These are phyloP conservation scores for Eclectus roratus DNA, from an alignment of 2,113 vertebrate genomes.

Conservation along the genomic window DNA sequence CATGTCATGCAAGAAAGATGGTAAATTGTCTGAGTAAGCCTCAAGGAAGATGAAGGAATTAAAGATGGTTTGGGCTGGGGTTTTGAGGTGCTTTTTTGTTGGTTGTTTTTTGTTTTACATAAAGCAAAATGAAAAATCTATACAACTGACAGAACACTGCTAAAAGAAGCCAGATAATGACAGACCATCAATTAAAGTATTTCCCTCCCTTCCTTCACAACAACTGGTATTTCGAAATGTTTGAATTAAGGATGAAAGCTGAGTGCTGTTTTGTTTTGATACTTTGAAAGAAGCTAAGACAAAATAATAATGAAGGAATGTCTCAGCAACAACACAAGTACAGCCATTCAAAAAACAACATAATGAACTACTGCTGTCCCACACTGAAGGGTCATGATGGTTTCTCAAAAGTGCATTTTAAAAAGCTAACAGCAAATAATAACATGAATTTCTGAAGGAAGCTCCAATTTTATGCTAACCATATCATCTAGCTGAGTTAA, in stretches of 20 bases:
- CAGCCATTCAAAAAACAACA: neutral
- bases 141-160: neutral
- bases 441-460: neutral
- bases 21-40: neutral
- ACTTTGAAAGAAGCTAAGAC: neutral
- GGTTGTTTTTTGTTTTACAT: neutral
- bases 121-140: neutral
- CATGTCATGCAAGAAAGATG: neutral
- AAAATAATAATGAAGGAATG: neutral
- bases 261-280: neutral
- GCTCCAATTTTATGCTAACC: slow-evolving; percentile 11
- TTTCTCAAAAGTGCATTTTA: neutral
- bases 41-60: neutral
- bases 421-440: neutral
- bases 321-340: neutral
- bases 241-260: neutral
- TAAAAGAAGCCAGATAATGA: neutral
- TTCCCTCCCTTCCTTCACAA: neutral
- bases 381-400: neutral
- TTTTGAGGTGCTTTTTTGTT: neutral
- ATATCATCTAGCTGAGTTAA: slow-evolving; percentile 31
- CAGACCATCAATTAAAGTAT: neutral
- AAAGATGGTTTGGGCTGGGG: neutral
- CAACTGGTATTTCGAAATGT: neutral
- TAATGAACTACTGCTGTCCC: neutral